Conservation (phyloP, 1,140 invertebrate species). For the Pteromalus puparum region DNA sequence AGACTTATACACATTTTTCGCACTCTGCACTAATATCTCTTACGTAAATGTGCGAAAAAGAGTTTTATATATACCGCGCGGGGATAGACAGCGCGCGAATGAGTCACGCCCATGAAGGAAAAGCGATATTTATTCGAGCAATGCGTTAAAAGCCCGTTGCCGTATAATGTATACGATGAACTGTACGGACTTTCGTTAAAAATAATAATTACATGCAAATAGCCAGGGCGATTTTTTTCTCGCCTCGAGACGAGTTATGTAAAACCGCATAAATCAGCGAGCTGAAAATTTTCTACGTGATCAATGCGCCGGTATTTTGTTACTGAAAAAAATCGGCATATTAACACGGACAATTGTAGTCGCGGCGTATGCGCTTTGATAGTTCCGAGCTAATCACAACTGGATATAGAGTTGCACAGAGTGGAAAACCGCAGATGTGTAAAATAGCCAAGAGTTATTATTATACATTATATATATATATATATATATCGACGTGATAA, state of each 20-base stretch:
- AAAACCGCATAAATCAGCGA: constrained; percentile 1
- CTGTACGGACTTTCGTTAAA: constrained; percentile 19
- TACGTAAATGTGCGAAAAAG: constrained; percentile 27
- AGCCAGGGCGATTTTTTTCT: neutral
- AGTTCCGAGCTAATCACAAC: neutral
- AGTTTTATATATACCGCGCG: no score
- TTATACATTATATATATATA: neutral
- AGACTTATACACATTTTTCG: no score
- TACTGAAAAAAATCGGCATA: neutral
- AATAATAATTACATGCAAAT: constrained; percentile 14
- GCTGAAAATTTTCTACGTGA: neutral
- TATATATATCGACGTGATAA: neutral
- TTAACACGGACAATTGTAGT: neutral
- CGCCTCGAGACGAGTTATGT: neutral
- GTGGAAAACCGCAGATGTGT: neutral
- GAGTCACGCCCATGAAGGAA: constrained; percentile 33
- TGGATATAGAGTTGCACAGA: no score
- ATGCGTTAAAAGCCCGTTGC: neutral
- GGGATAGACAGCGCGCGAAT: neutral
- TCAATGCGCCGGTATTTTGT: constrained; percentile 2
- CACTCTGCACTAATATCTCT: neutral
- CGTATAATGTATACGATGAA: neutral
- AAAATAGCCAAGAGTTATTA: neutral
- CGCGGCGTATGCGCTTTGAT: neutral
- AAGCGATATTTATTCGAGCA: neutral